A percentile compares a stretch with the other conserved stretches of the same genome.
These are phyloP conservation scores for Numenius arquata DNA, from an alignment of 2,113 vertebrate genomes.

Conservation along the genomic window DNA sequence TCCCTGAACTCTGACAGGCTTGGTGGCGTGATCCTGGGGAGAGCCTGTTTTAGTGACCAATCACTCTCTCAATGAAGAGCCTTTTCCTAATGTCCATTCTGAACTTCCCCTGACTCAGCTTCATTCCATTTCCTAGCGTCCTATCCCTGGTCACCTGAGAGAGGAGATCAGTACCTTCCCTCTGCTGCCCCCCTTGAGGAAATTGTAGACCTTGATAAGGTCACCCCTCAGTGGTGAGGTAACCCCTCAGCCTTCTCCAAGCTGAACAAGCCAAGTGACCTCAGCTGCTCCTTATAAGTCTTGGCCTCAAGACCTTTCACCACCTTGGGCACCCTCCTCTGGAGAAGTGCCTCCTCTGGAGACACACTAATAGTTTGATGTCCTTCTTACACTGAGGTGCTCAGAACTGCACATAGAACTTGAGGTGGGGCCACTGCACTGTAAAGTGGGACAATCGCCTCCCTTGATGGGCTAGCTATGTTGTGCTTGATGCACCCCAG, in stretches of 20 bases:
- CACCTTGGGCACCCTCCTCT: not conserved
- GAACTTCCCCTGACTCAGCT: not conserved
- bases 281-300: not conserved
- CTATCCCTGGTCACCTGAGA: not conserved
- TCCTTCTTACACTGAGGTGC: not conserved
- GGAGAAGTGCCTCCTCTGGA: not conserved
- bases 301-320: not conserved
- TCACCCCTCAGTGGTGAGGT: not conserved
- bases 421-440: rapidly evolving
- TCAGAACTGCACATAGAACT: not conserved
- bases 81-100: not conserved
- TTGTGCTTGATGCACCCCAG: not conserved
- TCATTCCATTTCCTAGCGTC: not conserved
- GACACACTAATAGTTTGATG: not conserved
- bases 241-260: not conserved
- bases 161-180: not conserved
- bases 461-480: not conserved
- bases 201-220: not conserved
- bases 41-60: not conserved
- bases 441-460: not conserved
- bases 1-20: not conserved
- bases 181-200: not conserved
- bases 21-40: not conserved
- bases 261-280: not conserved
- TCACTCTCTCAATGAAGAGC: not conserved